A percentile compares a stretch with the other conserved stretches of the same genome.
These are phyloP conservation scores for Musca vetustissima DNA, from an alignment of 1,140 invertebrate species.

Conservation along the genomic window DNA sequence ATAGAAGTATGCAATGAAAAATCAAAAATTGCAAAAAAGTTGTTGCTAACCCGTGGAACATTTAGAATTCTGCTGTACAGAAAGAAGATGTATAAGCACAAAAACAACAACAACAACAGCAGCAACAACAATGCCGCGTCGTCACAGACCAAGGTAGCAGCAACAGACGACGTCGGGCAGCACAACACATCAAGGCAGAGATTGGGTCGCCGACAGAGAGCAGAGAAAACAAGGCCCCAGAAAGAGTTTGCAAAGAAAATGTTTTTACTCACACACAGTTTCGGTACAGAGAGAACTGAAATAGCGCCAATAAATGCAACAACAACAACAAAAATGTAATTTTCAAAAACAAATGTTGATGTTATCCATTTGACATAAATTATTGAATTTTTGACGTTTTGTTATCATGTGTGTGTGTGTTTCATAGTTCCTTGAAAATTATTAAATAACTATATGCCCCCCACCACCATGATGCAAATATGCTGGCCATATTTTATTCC, in stretches of 20 bases:
- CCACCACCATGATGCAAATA: too few relatives aligned
- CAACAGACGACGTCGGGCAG: neutral
- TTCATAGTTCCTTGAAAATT: too few relatives aligned
- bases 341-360: too few relatives aligned
- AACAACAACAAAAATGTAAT: too few relatives aligned
- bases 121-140: neutral
- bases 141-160: neutral
- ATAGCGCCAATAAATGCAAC: too few relatives aligned
- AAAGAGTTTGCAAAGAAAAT: neutral
- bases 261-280: neutral
- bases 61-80: constrained; percentile 26
- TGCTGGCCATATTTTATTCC: too few relatives aligned
- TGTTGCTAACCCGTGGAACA: constrained; percentile 27
- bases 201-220: constrained; percentile 9
- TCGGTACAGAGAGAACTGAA: too few relatives aligned
- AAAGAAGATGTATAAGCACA: constrained; percentile 3
- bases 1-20: constrained; percentile 23
- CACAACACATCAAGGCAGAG: neutral
- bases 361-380: too few relatives aligned
- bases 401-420: too few relatives aligned
- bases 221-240: neutral
- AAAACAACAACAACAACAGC: constrained; percentile 8
- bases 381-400: too few relatives aligned
- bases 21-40: constrained; percentile 25
- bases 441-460: too few relatives aligned